Evolutionary conservation across 2,888 invertebrate species (phyloP).

Genomic region (Lysandra coridon): DNA sequence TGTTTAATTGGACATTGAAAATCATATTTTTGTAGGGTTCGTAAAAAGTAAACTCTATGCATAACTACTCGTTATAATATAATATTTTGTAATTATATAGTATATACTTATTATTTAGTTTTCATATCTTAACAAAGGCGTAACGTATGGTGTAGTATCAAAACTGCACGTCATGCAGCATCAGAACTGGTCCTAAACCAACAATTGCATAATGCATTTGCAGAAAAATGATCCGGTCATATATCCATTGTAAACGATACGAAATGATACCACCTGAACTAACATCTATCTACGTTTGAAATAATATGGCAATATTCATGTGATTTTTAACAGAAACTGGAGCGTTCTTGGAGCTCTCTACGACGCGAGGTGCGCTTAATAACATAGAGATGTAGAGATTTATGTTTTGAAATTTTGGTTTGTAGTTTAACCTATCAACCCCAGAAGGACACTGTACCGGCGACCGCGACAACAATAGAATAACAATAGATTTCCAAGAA

Average conservation of each 20-base stretch:
- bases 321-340: not conserved
- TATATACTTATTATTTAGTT: not conserved
- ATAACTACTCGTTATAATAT: too few species aligned
- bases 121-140: not conserved
- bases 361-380: not conserved
- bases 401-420: too few species aligned
- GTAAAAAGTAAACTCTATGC: too few species aligned
- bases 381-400: not conserved
- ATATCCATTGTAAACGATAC: conserved; percentile 62
- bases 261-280: conserved; percentile 67
- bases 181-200: conserved; percentile 56
- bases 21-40: too few species aligned
- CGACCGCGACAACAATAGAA: too few species aligned
- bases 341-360: too few species aligned
- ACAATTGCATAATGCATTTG: conserved; percentile 67
- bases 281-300: conserved; percentile 49
- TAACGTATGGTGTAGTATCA: conserved; percentile 16
- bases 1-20: too few species aligned
- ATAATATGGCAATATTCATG: not conserved
- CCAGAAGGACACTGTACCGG: too few species aligned
- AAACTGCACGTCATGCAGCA: conserved; percentile 21
- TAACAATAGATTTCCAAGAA: too few species aligned
- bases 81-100: not conserved
- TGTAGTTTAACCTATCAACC: too few species aligned
- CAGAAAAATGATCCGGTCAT: conserved; percentile 67